Base-by-base conservation (phyloP, 2,113 vertebrate genomes). In the Lycocorax pyrrhopterus region DNA sequence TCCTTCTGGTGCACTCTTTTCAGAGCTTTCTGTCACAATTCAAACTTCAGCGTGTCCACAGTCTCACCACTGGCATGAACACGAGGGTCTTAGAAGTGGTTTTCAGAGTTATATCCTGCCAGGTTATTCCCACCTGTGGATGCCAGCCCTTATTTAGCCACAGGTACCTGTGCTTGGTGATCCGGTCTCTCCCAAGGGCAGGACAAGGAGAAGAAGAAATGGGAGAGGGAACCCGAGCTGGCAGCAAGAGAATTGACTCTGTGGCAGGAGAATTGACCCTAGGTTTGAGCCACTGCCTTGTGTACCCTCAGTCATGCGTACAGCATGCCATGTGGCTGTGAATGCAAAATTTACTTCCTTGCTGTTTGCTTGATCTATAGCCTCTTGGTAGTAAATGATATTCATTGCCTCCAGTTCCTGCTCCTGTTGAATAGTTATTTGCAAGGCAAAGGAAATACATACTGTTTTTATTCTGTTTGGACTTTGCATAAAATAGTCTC, bases 371-470 rank as follows among this genome's bases (percentile, higher is more conserved):
- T 84, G 72, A 60, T 78, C 30, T 92, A 3, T 76, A 82, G 37
- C 51, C 58, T 91, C 52, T 66, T 80, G 59, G 76, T 82, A 85
- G 17, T 91, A 87, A 96, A 94, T 95, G 69, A 82, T 63, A 72
- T 84, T 83, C 81, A 73, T 91, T 53, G 77, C 94, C 82, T 87
- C 72, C 1, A 13, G 86, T 62, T 67, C 43, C 47, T 75, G 16
- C 58, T 79, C 51, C 79, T 72, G 30, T 10, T 77, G 79, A 94
- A 88, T 43, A 80, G 23, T 68, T 73, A 95, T 88, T 94, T 94
- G 79, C 91, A 91, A 95, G 83, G 84, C 84, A 79, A 87, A 96
- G 68, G 66, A 75, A 85, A 49, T 44, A 18, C 0, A 0, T 46
- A 44, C 46, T 89, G 37, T 1, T 84, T 94, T 96, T 67, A 56